Conservation (phyloP, 2,113 vertebrate genomes). For the Callorhinus ursinus region DNA sequence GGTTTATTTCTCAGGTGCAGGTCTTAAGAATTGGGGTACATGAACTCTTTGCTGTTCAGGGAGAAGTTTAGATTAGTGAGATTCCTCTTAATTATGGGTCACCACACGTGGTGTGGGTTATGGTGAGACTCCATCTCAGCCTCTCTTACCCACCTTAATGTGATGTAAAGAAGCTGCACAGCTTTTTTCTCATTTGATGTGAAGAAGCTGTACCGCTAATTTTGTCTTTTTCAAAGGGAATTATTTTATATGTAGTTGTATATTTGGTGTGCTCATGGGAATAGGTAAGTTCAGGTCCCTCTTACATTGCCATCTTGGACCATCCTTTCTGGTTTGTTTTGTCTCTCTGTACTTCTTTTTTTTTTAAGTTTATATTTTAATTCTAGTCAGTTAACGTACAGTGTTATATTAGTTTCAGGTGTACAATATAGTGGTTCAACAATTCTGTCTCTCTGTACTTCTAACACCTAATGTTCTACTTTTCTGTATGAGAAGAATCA, state of each 20-base stretch:
- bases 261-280: not conserved
- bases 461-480: not conserved
- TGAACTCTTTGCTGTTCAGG: not conserved
- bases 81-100: not conserved
- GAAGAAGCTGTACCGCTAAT: not conserved
- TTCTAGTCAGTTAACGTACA: not conserved
- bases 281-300: not conserved
- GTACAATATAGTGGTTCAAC: not conserved
- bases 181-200: not conserved
- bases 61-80: not conserved
- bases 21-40: not conserved
- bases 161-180: not conserved
- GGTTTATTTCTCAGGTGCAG: not conserved
- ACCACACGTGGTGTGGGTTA: not conserved
- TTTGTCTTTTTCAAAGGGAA: not conserved
- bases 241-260: not conserved
- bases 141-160: not conserved
- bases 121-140: not conserved
- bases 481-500: not conserved
- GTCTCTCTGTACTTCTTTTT: not conserved
- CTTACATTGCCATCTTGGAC: not conserved
- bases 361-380: not conserved
- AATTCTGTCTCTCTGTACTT: not conserved
- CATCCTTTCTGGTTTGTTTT: not conserved
- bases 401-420: not conserved